phyloP scores from a whole-genome alignment of 2,797 vertebrate species.

The Enteromius treurensis region DNA sequence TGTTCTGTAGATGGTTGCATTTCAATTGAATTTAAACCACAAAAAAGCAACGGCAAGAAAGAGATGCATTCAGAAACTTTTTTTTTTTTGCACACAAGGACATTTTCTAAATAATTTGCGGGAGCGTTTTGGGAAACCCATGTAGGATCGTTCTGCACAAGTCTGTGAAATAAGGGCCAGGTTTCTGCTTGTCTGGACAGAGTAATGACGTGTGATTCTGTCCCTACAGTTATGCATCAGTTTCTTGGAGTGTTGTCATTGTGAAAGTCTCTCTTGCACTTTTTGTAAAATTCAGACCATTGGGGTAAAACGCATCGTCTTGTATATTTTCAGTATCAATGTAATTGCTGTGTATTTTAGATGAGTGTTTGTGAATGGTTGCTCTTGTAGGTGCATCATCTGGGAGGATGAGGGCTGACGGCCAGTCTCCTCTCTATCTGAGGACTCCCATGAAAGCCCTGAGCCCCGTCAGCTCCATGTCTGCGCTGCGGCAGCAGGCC shows the following conservation, averaged over 20 bases:
- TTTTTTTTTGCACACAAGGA: neutral
- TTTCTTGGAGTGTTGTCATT: neutral
- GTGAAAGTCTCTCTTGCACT: neutral
- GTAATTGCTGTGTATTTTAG: neutral
- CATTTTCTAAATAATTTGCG: neutral
- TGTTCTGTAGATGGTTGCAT: neutral
- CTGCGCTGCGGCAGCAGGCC: constrained; percentile 73
- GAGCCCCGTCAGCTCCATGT: constrained; percentile 74
- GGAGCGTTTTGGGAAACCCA: neutral
- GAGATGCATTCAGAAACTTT: neutral
- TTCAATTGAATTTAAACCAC: neutral
- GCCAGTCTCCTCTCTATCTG: constrained; percentile 80
- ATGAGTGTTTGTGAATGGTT: constrained; percentile 28
- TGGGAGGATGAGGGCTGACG: constrained; percentile 79
- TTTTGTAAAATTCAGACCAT: neutral
- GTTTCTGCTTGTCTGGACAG: neutral
- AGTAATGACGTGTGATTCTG: neutral
- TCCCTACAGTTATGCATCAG: neutral
- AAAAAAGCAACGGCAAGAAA: no score
- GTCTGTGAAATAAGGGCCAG: neutral
- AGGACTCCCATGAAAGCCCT: constrained; percentile 83
- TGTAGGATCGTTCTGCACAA: neutral
- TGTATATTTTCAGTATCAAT: neutral
- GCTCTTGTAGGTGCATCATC: constrained; percentile 75
- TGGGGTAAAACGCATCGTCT: neutral